phyloP scores from a whole-genome alignment of 2,888 invertebrate species.

The Arctia plantaginis region DNA sequence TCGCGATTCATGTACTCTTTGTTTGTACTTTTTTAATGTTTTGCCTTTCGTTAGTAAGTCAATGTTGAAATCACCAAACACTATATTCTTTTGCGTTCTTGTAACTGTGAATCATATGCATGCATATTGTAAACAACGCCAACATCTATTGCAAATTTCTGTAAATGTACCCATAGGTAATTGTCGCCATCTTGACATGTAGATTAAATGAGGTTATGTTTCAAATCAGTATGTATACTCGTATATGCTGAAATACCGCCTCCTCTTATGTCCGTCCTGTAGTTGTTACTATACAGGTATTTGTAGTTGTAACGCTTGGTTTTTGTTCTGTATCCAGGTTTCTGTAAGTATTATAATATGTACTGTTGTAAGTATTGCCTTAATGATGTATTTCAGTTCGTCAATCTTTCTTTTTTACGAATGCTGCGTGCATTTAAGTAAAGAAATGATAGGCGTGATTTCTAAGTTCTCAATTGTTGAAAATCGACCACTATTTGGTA shows the following conservation, averaged over 20 bases:
- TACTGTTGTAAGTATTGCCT: no score
- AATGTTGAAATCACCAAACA: constrained; percentile 17
- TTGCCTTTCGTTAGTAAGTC: constrained; percentile 5
- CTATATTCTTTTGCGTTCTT: background rate
- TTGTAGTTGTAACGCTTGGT: no score
- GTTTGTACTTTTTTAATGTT: background rate
- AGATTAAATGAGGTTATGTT: constrained; percentile 36
- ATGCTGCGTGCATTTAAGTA: no score
- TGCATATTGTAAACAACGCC: constrained; percentile 27
- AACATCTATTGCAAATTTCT: constrained; percentile 13
- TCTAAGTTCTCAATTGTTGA: no score
- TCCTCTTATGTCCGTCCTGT: no score
- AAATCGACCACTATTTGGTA: no score
- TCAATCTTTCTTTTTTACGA: no score
- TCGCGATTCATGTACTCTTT: background rate
- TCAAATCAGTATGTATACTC: constrained; percentile 43
- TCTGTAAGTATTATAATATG: no score
- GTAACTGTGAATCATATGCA: background rate
- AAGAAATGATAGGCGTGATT: no score
- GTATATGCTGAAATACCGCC: constrained; percentile 53
- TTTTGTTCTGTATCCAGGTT: no score
- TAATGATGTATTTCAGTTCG: constrained; percentile 26
- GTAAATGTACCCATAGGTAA: constrained; percentile 43
- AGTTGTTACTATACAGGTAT: no score
- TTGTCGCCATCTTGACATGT: constrained; percentile 38